Percentiles rank a stretch among this genome's conserved stretches.
Conservation (phyloP, 1,140 invertebrate genomes). For the Whitmania pigra region DNA sequence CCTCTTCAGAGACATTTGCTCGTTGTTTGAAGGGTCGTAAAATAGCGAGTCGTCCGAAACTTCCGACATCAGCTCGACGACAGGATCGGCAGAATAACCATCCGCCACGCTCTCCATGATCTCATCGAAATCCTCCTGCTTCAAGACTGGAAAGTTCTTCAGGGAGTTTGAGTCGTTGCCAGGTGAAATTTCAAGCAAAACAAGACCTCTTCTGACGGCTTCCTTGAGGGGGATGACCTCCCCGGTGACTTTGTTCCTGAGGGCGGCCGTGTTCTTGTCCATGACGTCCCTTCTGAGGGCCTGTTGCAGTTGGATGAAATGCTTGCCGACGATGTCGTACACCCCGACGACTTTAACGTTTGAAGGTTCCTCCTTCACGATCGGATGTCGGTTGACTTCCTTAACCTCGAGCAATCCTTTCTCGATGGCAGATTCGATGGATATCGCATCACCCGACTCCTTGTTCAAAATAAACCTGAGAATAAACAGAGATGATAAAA, state of each 20-base stretch:
- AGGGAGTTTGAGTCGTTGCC: slow-evolving; percentile 31
- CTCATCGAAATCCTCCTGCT: not conserved
- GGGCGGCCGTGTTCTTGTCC: slow-evolving; percentile 35
- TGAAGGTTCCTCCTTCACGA: slow-evolving; percentile 64
- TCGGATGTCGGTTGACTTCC: slow-evolving; percentile 59
- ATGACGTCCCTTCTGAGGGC: slow-evolving; percentile 66
- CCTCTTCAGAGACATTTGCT: slow-evolving; percentile 23
- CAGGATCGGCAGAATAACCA: not conserved
- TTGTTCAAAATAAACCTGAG: slow-evolving; percentile 50
- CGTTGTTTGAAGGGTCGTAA: slow-evolving; percentile 6
- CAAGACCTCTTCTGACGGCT: slow-evolving; percentile 26
- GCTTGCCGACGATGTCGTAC: slow-evolving; percentile 56
- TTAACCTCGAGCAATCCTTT: slow-evolving; percentile 64
- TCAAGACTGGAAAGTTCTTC: slow-evolving; percentile 14
- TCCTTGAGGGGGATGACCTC: slow-evolving; percentile 29
- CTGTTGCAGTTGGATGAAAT: slow-evolving; percentile 63
- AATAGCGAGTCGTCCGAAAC: not conserved
- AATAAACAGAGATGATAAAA: not conserved
- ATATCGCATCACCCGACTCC: slow-evolving; percentile 59
- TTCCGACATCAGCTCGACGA: not conserved
- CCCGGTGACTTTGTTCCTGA: slow-evolving; percentile 33
- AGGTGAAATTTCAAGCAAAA: not conserved
- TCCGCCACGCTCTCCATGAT: not conserved
- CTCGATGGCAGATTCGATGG: slow-evolving; percentile 60
- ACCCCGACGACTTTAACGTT: slow-evolving; percentile 65